These are phyloP conservation scores for Anguilla marmorata DNA, from an alignment of 2,797 vertebrate genomes.

Conservation along the genomic window DNA sequence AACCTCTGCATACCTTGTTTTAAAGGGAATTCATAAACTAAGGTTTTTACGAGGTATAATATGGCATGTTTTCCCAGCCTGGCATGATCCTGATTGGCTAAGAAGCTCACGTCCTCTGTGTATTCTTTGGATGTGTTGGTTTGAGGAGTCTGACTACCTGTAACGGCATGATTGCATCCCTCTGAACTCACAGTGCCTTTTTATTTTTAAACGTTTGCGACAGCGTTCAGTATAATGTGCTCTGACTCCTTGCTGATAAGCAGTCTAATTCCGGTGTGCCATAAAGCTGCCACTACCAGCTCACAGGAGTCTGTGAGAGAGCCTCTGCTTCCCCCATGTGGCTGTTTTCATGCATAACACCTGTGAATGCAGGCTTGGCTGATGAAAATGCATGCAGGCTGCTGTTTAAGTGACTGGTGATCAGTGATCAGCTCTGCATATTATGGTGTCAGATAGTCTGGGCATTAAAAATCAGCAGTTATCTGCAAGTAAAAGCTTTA, in stretches of 20 bases:
- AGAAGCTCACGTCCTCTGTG: conserved; percentile 30
- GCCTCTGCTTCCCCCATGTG: conserved; percentile 40
- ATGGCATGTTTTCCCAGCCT: neutral
- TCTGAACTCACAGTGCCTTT: conserved; percentile 40
- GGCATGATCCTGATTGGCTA: neutral
- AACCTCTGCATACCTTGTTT: neutral
- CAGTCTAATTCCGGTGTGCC: conserved; percentile 34
- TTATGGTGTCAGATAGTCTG: neutral
- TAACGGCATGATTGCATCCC: conserved; percentile 23
- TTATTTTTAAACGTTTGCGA: conserved; percentile 55
- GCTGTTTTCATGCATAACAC: conserved; percentile 28
- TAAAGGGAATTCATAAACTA: neutral
- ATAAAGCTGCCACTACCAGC: neutral
- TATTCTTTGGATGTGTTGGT: conserved; percentile 32
- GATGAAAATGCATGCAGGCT: neutral
- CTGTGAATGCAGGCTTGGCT: neutral
- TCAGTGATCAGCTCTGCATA: neutral
- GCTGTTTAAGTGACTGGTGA: neutral
- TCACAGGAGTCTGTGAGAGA: neutral
- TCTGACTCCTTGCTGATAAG: conserved; percentile 49
- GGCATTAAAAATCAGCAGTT: neutral
- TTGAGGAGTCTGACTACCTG: conserved; percentile 29
- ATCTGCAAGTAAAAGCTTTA: neutral
- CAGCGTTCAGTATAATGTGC: conserved; percentile 46
- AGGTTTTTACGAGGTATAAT: neutral